Base-by-base conservation (phyloP, 2,113 vertebrate species). In the Callospermophilus lateralis region DNA sequence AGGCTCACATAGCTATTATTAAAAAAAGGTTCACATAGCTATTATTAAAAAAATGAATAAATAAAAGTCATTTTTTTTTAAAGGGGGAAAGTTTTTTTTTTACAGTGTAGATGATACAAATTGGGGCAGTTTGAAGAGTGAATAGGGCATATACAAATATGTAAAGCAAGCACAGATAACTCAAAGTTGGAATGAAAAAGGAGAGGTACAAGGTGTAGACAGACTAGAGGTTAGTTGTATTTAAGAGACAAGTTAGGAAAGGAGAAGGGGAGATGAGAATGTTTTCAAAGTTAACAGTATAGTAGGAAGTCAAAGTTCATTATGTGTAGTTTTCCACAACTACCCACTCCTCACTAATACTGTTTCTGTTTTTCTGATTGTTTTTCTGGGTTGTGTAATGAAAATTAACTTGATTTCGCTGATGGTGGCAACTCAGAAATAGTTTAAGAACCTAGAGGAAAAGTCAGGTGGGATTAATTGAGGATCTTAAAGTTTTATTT, bases 351-450 rank as follows among this genome's bases (percentile, higher is more conserved):
- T 93, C 70, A 39, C 28, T 7, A 63, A 11, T 87, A 45, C 86
- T 45, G 24, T 89, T 81, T 89, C 8, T 89, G 17, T 68, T 78
- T 90, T 78, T 90, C 42, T 42, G 42, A 65, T 26, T 90, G 19
- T 37, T 68, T 96, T 95, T 91, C 67, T 95, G 61, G 73, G 53
- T 89, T 93, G 67, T 70, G 15, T 74, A 32, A 67, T 96, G 86
- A 79, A 79, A 87, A 84, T 76, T 39, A 58, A 65, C 51, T 45
- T 58, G 7, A 72, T 39, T 76, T 68, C 42, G 55, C n/a, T 90
- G 22, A 90, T 93, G 58, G 24, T 84, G 77, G 10, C 42, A 89
- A 20, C 58, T 76, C 1, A 48, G 53, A 93, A 95, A 79, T 15
- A 89, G 83, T 90, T 3, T 94, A 39, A 61, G 39, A 88, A 19